Evolutionary conservation across 2,888 invertebrate species (phyloP).

Genomic region (Pammene aurita): DNA sequence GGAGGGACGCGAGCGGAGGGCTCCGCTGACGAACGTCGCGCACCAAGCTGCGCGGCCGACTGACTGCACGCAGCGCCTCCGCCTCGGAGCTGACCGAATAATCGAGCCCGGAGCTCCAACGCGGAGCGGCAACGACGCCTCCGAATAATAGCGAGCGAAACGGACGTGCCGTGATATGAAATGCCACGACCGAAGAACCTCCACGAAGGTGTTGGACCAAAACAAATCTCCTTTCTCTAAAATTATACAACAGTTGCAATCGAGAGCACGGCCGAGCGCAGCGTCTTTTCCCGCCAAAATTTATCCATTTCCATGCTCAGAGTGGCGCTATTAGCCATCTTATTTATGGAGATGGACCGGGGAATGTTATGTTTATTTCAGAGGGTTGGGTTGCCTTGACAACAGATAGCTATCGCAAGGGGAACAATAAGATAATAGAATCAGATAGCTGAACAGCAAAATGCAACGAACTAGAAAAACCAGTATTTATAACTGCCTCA

Average conservation of each 20-base stretch:
- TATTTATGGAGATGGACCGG: conserved; percentile 1
- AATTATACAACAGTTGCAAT: conserved; percentile 77
- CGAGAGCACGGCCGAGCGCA: conserved; percentile 58
- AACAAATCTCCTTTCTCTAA: conserved; percentile 83
- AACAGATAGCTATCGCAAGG: conserved; percentile 41
- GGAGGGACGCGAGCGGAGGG: conserved; percentile 68
- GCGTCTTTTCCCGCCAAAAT: conserved; percentile 63
- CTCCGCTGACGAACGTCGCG: conserved; percentile 80
- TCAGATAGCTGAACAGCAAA: neutral
- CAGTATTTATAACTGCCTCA: conserved; percentile 17
- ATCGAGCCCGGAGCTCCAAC: conserved; percentile 59
- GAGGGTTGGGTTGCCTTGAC: conserved; percentile 44
- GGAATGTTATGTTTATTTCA: conserved; percentile 16
- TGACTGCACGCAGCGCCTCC: conserved; percentile 65
- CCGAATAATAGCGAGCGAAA: conserved; percentile 71
- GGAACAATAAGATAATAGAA: conserved; percentile 39
- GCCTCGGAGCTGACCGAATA: conserved; percentile 58
- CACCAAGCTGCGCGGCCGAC: conserved; percentile 82
- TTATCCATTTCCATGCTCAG: conserved; percentile 31
- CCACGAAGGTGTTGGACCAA: conserved; percentile 76
- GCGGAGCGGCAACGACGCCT: conserved; percentile 76
- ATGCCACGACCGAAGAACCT: conserved; percentile 74
- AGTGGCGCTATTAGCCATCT: neutral
- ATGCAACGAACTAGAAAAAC: conserved; percentile 9
- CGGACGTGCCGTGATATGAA: conserved; percentile 73